Evolutionary conservation across 2,113 vertebrate genomes (phyloP), one percentile per base, ranked within the genome.

Genomic region (Alosa alosa): DNA sequence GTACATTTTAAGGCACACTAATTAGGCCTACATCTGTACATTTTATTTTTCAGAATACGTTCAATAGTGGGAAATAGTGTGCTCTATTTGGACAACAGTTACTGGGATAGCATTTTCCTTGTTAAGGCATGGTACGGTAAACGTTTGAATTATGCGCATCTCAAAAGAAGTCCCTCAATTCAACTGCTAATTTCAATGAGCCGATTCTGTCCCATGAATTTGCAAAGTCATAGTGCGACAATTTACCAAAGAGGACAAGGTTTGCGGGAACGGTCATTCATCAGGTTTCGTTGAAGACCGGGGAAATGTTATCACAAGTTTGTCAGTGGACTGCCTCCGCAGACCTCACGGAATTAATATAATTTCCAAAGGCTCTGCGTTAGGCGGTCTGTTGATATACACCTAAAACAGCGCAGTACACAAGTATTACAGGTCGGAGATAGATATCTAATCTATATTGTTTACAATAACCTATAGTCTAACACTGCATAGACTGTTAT

Each of bases 171-270:
- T 36, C 31, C 25, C 36, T 78, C 72, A 78, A 39, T 78, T 78
- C 72, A 36, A 36, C 25, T 78, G 72, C 31, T 17, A 78, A 78
- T 78, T 78, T 18, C 31, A 78, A 78, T 78, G 72, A 78, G 36
- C 31, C 72, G 25, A 39, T 17, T 17, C 72, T 78, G 31, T 78
- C 72, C 31, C 72, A 39, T 78, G 72, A 78, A 78, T 78, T 78
- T 78, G 72, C 72, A 5, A 78, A 78, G 72, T 41, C 72, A 78
- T 78, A 78, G 72, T 78, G 31, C 72, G 72, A 78, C 72, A 78
- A 36, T 78, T 78, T 78, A 10, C 72, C 72, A 13, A 72, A 9
- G 64, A 72, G 31, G 36, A 78, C 31, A 78, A 78, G 72, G 72
- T 78, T 78, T 78, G 4, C 36, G 31, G n/a, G 36, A 41, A 41